A percentile compares a stretch with the other conserved stretches of the same genome.
Evolutionary conservation across 92 coral and sea anemone species (phyloP).

Genomic region (Chrysogorgia sp.): DNA sequence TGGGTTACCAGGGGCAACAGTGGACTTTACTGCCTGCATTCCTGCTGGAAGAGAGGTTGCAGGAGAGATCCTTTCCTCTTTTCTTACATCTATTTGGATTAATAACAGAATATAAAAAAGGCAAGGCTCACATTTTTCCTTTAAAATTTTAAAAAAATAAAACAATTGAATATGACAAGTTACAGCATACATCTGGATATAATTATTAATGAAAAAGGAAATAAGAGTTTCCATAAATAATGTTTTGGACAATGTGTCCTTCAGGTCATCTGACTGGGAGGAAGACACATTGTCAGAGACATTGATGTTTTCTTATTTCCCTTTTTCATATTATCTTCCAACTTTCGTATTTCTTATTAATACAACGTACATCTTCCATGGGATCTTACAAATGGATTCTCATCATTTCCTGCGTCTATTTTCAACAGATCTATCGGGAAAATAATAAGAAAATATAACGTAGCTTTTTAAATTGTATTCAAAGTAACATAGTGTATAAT

Average conservation of each 20-base stretch:
- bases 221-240: too few relatives aligned
- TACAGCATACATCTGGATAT: too few relatives aligned
- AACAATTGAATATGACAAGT: too few relatives aligned
- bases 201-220: too few relatives aligned
- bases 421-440: conserved; percentile 1
- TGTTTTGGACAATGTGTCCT: too few relatives aligned
- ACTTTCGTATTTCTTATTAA: too few relatives aligned
- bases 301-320: neutral
- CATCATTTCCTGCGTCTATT: conserved; percentile 15
- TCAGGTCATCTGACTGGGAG: too few relatives aligned
- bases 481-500: too few relatives aligned
- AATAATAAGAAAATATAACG: neutral
- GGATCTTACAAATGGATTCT: conserved; percentile 21
- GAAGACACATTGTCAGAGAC: neutral
- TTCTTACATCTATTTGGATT: conserved; percentile 8
- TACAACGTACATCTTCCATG: conserved; percentile 41
- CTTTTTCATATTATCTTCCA: neutral
- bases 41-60: conserved; percentile 30
- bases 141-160: too few relatives aligned
- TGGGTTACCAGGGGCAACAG: conserved; percentile 50
- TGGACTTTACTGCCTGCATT: neutral
- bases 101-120: neutral
- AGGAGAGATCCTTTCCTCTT: conserved; percentile 25
- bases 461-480: neutral
- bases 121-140: neutral